Evolutionary conservation across 2,113 vertebrate genomes (phyloP), one percentile per base, ranked within the genome.

Genomic region (Amazona vittata): DNA sequence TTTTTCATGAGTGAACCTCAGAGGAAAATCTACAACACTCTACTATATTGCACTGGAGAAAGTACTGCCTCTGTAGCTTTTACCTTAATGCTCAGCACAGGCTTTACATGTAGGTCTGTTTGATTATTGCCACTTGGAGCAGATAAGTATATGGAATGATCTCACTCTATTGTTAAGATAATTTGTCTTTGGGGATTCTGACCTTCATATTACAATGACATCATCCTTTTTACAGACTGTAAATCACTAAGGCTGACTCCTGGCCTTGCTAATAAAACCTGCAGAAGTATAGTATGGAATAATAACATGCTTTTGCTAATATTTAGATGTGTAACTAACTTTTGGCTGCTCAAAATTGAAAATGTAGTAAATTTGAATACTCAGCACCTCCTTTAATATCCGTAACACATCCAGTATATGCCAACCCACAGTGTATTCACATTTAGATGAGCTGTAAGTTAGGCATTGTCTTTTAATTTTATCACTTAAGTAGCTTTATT

Each of bases 111-210:
- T 70, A 64, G 83, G 50, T 43, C 75, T 91, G 85, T 83, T 73
- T 91, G 83, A 94, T 93, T 96, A 89, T 81, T 96, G 90, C 84
- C 64, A 76, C 83, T 68, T 78, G 84, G 89, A 93, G 94, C 79
- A 96, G 93, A 96, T 47, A 89, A 95, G 86, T 91, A 33, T 90
- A 90, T 57, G 74, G 82, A 73, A 96, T 97, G 96, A 97, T 94
- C 96, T 98, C 96, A 98, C 91, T 95, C 94, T 77, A 83, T 96
- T 98, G 96, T 97, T 90, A 93, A 25, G 67, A 87, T 94, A 97
- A 96, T 95, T 93, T 77, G 91, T 96, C 97, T 96, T 85, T 83
- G 65, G 94, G 94, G 89, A 96, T 82, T 95, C 82, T 93, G 92
- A 96, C 93, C 90, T 93, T 95, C 92, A 55, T 75, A 74, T 96